phyloP scores from a whole-genome alignment of 2,888 invertebrate genomes.

The Plebejus anna region DNA sequence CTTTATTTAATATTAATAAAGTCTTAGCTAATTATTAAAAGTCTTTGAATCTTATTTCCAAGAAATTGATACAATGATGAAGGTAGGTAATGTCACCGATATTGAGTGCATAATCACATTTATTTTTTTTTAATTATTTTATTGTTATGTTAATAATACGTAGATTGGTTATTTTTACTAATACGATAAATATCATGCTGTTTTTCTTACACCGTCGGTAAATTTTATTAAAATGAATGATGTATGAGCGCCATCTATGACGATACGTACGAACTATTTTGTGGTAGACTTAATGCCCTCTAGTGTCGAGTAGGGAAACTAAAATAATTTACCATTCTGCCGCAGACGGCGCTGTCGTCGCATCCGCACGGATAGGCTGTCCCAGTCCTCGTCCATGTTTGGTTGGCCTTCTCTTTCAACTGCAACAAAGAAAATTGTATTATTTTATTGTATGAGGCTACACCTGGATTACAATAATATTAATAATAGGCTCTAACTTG shows the following conservation, averaged over 20 bases:
- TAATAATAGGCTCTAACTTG: background rate
- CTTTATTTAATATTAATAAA: too few relatives aligned
- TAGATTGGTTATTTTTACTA: too few relatives aligned
- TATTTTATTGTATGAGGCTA: background rate
- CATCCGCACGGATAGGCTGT: conserved; percentile 88
- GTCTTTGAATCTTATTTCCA: too few relatives aligned
- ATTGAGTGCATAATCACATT: too few relatives aligned
- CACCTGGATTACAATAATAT: background rate
- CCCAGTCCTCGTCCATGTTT: conserved; percentile 87
- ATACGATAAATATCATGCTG: too few relatives aligned
- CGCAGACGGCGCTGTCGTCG: conserved; percentile 81
- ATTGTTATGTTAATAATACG: too few relatives aligned
- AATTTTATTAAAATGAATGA: too few relatives aligned
- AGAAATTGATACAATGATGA: too few relatives aligned
- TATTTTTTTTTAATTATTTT: too few relatives aligned
- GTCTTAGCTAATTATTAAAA: too few relatives aligned
- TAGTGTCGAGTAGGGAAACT: conserved; percentile 40
- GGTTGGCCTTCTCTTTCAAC: conserved; percentile 81
- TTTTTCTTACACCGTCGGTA: too few relatives aligned
- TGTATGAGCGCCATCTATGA: conserved; percentile 13
- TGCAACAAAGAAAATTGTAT: conserved; percentile 42
- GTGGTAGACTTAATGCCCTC: conserved; percentile 38
- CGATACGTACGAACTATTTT: background rate
- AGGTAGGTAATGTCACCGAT: too few relatives aligned
- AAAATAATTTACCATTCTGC: conserved; percentile 56